Percentiles rank a stretch among this genome's conserved stretches.
phyloP scores from a whole-genome alignment of 2,797 vertebrate genomes.

The Hoplostethus atlanticus region DNA sequence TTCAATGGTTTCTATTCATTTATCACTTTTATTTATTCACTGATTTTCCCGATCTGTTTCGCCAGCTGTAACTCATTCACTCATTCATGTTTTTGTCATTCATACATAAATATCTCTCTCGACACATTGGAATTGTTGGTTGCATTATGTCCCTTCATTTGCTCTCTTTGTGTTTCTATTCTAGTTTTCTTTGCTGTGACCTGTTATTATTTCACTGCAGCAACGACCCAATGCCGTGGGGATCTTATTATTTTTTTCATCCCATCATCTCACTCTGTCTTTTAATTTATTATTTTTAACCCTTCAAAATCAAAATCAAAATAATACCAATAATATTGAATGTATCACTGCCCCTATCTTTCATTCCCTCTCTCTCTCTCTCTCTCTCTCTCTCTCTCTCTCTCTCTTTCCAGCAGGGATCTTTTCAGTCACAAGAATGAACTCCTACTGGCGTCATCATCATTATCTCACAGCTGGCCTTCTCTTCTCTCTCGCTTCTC shows the following conservation, averaged over 20 bases:
- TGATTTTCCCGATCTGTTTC: neutral
- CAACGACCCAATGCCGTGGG: too few species aligned
- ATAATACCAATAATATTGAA: too few species aligned
- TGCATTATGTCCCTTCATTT: neutral
- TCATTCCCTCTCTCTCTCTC: neutral
- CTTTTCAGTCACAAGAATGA: constrained; percentile 44
- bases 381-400: neutral
- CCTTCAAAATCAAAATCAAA: too few species aligned
- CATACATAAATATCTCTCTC: too few species aligned
- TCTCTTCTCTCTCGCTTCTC: constrained; percentile 23
- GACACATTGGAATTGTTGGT: too few species aligned
- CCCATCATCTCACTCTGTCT: too few species aligned
- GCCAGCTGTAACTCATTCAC: too few species aligned
- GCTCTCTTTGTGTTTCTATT: neutral
- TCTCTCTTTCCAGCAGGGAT: neutral
- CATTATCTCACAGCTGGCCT: constrained; percentile 68
- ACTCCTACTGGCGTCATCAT: constrained; percentile 55
- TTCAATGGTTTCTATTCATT: neutral
- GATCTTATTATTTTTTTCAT: neutral
- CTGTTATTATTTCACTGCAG: neutral
- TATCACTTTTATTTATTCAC: neutral
- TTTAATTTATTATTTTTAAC: too few species aligned
- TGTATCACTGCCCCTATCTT: too few species aligned
- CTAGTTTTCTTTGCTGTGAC: neutral
- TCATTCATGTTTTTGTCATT: too few species aligned